Evolutionary conservation across 1,140 invertebrate species (phyloP).

Genomic region (Brachionus plicatilis): DNA sequence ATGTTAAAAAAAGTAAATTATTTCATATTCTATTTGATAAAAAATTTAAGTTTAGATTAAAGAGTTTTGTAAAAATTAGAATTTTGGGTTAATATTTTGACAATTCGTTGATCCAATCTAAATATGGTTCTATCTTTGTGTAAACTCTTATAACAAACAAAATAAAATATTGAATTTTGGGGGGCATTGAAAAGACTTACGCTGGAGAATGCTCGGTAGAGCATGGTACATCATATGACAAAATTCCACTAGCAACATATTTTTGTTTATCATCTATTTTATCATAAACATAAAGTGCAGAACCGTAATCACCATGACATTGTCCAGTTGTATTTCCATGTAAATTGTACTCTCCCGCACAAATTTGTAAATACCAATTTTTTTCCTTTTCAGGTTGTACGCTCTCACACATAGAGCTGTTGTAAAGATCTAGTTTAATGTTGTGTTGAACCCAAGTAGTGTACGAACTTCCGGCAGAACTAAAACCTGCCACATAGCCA

Average conservation of each 20-base stretch:
- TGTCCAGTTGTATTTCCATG: not conserved
- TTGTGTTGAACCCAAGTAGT: not conserved
- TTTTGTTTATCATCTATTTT: not conserved
- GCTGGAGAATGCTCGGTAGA: not conserved
- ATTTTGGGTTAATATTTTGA: not conserved
- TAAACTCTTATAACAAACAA: not conserved
- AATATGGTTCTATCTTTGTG: not conserved
- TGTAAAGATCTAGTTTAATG: not conserved
- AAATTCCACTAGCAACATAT: slow-evolving; percentile 5
- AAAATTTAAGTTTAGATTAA: no score
- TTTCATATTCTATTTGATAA: no score
- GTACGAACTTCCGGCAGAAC: not conserved
- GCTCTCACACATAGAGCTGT: slow-evolving; percentile 4
- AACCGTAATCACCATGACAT: slow-evolving; percentile 36
- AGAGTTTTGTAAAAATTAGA: no score
- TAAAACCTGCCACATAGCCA: slow-evolving; percentile 12
- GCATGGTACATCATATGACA: slow-evolving; percentile 5
- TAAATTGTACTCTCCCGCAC: slow-evolving; percentile 22
- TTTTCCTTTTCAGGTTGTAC: not conserved
- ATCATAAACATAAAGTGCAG: not conserved
- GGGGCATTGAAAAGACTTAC: not conserved
- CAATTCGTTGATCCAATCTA: not conserved
- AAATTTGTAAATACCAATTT: slow-evolving; percentile 34
- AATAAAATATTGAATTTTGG: not conserved
- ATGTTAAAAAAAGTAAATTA: no score